Evolutionary conservation across 2,113 vertebrate species (phyloP).

Genomic region (Passer montanus): DNA sequence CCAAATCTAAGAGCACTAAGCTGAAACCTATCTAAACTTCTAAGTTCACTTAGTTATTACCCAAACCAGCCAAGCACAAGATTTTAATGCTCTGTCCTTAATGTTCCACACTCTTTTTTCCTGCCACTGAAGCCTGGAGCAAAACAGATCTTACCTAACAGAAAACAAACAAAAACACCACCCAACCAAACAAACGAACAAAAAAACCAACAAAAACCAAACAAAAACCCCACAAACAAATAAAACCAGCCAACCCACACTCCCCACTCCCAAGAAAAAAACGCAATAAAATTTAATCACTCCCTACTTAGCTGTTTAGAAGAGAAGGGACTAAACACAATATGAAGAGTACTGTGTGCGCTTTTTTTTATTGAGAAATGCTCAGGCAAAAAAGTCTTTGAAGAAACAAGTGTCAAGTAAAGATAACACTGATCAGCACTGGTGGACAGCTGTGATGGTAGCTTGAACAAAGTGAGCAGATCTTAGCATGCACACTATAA

Average conservation of each 20-base stretch:
- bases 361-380: background rate
- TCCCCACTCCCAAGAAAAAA: background rate
- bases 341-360: rapidly evolving
- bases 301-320: background rate
- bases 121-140: background rate
- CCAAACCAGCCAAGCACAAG: background rate
- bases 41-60: background rate
- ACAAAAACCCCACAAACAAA: background rate
- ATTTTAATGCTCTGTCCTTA: background rate
- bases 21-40: background rate
- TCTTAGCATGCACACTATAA: background rate
- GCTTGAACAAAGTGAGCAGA: background rate
- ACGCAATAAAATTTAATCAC: background rate
- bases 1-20: background rate
- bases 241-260: background rate
- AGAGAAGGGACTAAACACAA: background rate
- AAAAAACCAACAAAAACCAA: background rate
- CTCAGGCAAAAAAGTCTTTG: background rate
- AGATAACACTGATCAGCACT: background rate
- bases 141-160: background rate
- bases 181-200: background rate
- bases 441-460: background rate
- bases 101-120: background rate
- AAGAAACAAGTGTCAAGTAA: background rate
- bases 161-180: background rate